A percentile compares a stretch with the other conserved stretches of the same genome.
These are phyloP conservation scores for Trichomycterus rosablanca DNA, from an alignment of 2,113 vertebrate genomes.

Conservation along the genomic window DNA sequence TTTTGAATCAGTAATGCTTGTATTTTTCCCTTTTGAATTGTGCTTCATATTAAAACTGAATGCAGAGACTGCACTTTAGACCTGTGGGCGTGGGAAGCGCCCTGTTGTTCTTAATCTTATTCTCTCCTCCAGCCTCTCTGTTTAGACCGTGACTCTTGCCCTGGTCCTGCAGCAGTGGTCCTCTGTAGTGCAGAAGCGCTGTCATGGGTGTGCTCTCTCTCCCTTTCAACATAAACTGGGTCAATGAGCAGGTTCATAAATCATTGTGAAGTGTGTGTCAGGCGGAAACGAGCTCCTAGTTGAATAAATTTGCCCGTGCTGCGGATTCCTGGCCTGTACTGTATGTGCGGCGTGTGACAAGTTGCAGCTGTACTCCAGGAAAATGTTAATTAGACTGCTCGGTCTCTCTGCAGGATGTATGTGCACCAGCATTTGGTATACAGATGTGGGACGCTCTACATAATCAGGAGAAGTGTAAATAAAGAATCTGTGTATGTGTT, in stretches of 20 bases:
- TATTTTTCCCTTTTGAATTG: background rate
- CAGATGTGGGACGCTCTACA: conserved; percentile 9
- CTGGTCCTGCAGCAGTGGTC: background rate
- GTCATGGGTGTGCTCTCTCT: conserved; percentile 37
- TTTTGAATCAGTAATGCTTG: too few species aligned
- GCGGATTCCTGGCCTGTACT: conserved; percentile 49
- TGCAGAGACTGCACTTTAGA: too few species aligned
- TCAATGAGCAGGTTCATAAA: conserved; percentile 75
- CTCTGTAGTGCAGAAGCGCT: conserved; percentile 22
- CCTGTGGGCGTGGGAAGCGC: background rate
- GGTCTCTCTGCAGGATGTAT: conserved; percentile 51
- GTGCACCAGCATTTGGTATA: conserved; percentile 20
- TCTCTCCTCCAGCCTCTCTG: conserved; percentile 10
- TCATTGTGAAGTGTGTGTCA: conserved; percentile 68
- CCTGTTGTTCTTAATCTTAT: conserved; percentile 5
- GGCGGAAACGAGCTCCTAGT: conserved; percentile 51
- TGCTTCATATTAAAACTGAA: background rate
- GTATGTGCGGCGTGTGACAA: conserved; percentile 55
- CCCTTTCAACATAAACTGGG: conserved; percentile 66
- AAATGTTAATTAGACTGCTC: conserved; percentile 62
- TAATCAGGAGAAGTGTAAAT: conserved; percentile 10
- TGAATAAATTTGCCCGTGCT: conserved; percentile 64
- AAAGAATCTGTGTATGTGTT: conserved; percentile 1
- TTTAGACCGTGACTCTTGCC: background rate
- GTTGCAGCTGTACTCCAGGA: conserved; percentile 51